Evolutionary conservation across 2,113 vertebrate species (phyloP), one percentile per base, ranked within the genome.

Genomic region (Hippocampus mohnikei): DNA sequence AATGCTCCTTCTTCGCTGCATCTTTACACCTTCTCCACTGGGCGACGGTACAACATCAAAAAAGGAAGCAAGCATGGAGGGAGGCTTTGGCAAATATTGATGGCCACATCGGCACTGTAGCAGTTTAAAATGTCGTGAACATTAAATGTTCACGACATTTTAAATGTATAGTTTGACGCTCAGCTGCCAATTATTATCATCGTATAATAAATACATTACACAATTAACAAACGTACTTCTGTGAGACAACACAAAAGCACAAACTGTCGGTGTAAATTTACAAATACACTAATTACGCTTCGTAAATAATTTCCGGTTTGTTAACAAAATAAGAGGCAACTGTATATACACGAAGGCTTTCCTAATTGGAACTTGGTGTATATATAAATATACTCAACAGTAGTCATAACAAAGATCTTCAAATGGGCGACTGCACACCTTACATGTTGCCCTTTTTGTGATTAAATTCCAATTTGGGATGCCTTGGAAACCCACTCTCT

Each of bases 21-120:
- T 12, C 11, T 15, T 23, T 12, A 41, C 5, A 23, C 5, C 16
- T 42, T 64, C n/a, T 64, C 21, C 62, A 25, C 62, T 25, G n/a
- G 62, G n/a, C 2, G n/a, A 23, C n/a, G 16, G n/a, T 25, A 64
- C 8, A 61, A 10, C 59, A 40, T 20, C 2, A 61, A 20, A 37
- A 61, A 61, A 9, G 5, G 9, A 9, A 61, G 11, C 59, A 33
- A 9, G 20, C 18, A 2, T 18, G 20, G 21, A 23, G 10, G 20
- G 21, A 23, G 10, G 52, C 8, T 41, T 42, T 21, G n/a, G n/a
- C 62, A 64, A 44, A 40, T 13, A 44, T 41, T 40, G 42, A 15
- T 15, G n/a, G 62, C 62, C 62, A 64, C 62, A 64, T 64, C 40
- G 62, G 40, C 62, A 42, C 41, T 41, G 62, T 64, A 44, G 37